Evolutionary conservation across 2,797 vertebrate species (phyloP).

Genomic region (Melanotaenia nigrans): DNA sequence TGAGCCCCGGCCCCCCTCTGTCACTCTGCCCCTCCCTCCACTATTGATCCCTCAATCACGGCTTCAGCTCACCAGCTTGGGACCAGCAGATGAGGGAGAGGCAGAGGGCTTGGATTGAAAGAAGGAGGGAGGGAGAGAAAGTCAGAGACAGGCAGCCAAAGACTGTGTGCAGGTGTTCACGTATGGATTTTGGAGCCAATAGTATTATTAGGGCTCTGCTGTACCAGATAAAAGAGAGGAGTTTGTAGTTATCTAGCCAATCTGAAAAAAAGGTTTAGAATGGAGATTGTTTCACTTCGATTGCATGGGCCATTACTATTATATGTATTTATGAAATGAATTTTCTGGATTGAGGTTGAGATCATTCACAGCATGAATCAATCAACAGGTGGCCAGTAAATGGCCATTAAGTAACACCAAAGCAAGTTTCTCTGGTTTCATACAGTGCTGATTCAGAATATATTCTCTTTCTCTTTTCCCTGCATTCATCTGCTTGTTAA

Average conservation of each 20-base stretch:
- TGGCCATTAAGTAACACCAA: conserved; percentile 34
- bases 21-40: conserved; percentile 79
- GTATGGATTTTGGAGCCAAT: conserved; percentile 78
- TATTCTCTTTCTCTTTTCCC: conserved; percentile 3
- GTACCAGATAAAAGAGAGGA: conserved; percentile 65
- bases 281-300: conserved; percentile 75
- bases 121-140: conserved; percentile 34
- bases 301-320: conserved; percentile 58
- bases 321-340: conserved; percentile 68
- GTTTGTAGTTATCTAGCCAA: conserved; percentile 76
- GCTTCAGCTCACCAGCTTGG: conserved; percentile 73
- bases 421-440: not conserved
- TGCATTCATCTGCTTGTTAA: conserved; percentile 15
- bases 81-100: conserved; percentile 72
- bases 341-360: conserved; percentile 59
- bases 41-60: conserved; percentile 87
- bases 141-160: conserved; percentile 48
- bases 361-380: conserved; percentile 57
- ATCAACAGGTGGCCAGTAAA: conserved; percentile 67
- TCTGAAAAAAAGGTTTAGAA: conserved; percentile 64
- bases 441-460: conserved; percentile 17
- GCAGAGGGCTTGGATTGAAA: conserved; percentile 11
- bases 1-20: conserved; percentile 78
- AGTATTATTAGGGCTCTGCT: conserved; percentile 73
- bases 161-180: conserved; percentile 57